Evolutionary conservation across 2,888 invertebrate species (phyloP).

Genomic region (Lamproptera curius): DNA sequence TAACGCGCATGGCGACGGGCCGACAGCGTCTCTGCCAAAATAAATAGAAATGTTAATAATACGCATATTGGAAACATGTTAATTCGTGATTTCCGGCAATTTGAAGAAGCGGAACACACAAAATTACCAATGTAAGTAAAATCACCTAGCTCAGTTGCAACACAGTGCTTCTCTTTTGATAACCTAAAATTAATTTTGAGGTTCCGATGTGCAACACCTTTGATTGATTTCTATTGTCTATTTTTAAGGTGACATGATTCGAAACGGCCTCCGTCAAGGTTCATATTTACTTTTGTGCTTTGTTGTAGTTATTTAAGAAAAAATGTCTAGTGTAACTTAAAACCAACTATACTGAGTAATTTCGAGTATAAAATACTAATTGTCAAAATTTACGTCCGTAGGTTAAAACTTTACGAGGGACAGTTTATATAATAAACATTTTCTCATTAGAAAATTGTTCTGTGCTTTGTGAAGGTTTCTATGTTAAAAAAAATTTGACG

Average conservation of each 20-base stretch:
- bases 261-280: too few species aligned
- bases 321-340: too few species aligned
- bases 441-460: too few species aligned
- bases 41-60: slow-evolving; percentile 13
- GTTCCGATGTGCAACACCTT: not conserved
- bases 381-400: too few species aligned
- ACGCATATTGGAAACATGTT: not conserved
- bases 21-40: slow-evolving; percentile 5
- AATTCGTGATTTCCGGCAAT: not conserved
- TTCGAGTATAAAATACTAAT: too few species aligned
- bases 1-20: slow-evolving; percentile 52
- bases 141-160: not conserved
- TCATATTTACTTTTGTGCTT: too few species aligned
- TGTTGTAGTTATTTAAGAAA: too few species aligned
- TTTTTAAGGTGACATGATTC: not conserved
- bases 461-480: too few species aligned
- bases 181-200: slow-evolving; percentile 7
- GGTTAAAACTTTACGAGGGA: too few species aligned
- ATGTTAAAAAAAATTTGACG: too few species aligned
- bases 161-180: not conserved
- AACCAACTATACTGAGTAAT: too few species aligned
- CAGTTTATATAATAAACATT: too few species aligned
- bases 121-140: slow-evolving; percentile 8
- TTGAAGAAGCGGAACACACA: not conserved
- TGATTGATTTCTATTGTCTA: not conserved